Evolutionary conservation across 1,140 invertebrate genomes (phyloP).

Genomic region (Meloidogyne floridensis): DNA sequence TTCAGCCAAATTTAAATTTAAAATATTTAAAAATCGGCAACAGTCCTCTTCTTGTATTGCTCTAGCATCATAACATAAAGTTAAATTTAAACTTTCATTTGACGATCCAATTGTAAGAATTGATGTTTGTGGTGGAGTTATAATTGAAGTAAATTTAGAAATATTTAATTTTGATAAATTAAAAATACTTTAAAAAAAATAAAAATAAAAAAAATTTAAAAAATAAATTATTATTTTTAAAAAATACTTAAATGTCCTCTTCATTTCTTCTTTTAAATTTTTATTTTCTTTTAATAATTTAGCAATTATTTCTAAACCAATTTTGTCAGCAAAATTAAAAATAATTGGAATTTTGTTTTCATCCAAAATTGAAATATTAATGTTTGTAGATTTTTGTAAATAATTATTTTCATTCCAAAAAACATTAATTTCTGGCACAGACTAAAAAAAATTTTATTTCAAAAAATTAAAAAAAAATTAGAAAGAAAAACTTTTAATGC

Average conservation of each 20-base stretch:
- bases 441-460: conserved; percentile 64
- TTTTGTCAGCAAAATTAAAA: conserved; percentile 80
- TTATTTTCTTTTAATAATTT: conserved; percentile 77
- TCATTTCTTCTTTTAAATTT: conserved; percentile 84
- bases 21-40: conserved; percentile 38
- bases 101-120: conserved; percentile 73
- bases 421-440: conserved; percentile 88
- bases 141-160: conserved; percentile 74
- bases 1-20: conserved; percentile 25
- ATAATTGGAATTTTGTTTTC: conserved; percentile 94
- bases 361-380: conserved; percentile 91
- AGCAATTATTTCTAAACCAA: conserved; percentile 78
- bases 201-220: neutral
- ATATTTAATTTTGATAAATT: conserved; percentile 97
- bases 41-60: conserved; percentile 44
- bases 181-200: conserved; percentile 73
- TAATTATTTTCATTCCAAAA: conserved; percentile 82
- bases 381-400: conserved; percentile 84
- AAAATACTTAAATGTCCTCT: conserved; percentile 9
- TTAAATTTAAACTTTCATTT: conserved; percentile 23
- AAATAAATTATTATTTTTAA: neutral
- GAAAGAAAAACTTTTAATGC: conserved; percentile 74
- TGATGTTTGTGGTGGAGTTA: conserved; percentile 75
- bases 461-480: conserved; percentile 19
- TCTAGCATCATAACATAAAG: conserved; percentile 48